Evolutionary conservation across 1,140 invertebrate genomes (phyloP), one percentile per base, ranked within the genome.

Genomic region (Hylyphantes graminicola): DNA sequence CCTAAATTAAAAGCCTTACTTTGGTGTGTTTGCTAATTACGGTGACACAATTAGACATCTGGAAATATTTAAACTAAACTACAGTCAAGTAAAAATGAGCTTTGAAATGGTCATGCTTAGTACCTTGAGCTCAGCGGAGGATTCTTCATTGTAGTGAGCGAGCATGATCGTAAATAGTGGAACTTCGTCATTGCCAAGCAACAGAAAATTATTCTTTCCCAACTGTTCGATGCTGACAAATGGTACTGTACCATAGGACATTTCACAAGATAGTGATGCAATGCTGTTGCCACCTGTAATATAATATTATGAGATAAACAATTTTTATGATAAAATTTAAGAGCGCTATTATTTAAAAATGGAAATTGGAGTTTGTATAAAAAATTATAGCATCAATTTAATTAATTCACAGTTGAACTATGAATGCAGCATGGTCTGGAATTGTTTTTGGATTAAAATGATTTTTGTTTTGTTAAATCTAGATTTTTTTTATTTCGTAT

Each of bases 91-190:
- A 19, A 7, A 7, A 21, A 6, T 12, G 48, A 67, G 48, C 11
- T 19, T 11, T n/a, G 1, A 65, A 53, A 55, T 6, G 11, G 51
- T 9, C 11, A 50, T 53, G 15, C 70, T 85, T 70, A 48, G 70
- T 90, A 94, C 93, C 91, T 90, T 89, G 93, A 93, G 89, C 94
- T 93, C 7, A 94, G 94, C 88, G 94, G 93, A 89, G 91, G 93
- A 65, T 87, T 88, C n/a, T 54, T 57, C 73, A 65, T 80, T 75
- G 50, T 67, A 78, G 13, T 80, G 19, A 35, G 68, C 74, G 53
- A 76, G 53, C 7, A 70, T 7, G 9, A 85, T 50, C n/a, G 59
- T 65, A 12, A n/a, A 53, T 10, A 75, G 35, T 21, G 67, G 67
- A 7, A 19, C 21, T 12, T 59, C 21, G 8, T 64, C 57, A 55